These are phyloP conservation scores for Plecturocebus donacophilus DNA, from an alignment of 2,113 vertebrate species.

Conservation along the genomic window DNA sequence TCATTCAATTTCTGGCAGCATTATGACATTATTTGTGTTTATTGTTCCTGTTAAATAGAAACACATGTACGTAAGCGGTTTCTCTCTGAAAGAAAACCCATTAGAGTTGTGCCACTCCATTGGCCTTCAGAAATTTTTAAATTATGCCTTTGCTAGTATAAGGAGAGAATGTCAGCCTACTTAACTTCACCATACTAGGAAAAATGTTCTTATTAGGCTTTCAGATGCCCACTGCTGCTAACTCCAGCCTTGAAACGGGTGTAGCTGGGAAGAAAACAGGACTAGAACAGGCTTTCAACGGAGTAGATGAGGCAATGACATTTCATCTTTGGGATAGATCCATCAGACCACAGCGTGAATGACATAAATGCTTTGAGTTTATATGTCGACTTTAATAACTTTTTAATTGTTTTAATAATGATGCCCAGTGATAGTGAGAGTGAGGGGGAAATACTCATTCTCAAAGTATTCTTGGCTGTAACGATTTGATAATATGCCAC, in stretches of 20 bases:
- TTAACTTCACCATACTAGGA: not conserved
- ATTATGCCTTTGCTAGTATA: not conserved
- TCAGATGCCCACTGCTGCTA: not conserved
- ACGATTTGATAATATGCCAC: not conserved
- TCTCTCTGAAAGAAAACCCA: not conserved
- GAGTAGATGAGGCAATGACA: not conserved
- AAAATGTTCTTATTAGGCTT: not conserved
- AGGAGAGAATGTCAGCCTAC: not conserved
- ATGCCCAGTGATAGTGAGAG: not conserved
- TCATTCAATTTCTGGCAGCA: conserved; percentile 48
- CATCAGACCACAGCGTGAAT: not conserved
- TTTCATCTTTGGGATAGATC: fast-evolving
- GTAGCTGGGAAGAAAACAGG: not conserved
- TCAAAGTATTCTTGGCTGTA: not conserved
- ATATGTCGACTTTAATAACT: not conserved
- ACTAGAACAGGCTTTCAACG: not conserved
- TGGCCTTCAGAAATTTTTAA: not conserved
- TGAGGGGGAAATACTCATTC: not conserved
- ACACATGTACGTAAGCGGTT: not conserved
- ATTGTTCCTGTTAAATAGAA: conserved; percentile 58
- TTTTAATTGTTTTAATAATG: not conserved
- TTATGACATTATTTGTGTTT: not conserved
- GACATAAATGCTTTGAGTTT: not conserved
- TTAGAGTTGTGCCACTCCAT: fast-evolving
- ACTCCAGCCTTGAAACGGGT: not conserved